Base-by-base conservation (phyloP, 2,113 vertebrate genomes). In the Calonectris borealis region DNA sequence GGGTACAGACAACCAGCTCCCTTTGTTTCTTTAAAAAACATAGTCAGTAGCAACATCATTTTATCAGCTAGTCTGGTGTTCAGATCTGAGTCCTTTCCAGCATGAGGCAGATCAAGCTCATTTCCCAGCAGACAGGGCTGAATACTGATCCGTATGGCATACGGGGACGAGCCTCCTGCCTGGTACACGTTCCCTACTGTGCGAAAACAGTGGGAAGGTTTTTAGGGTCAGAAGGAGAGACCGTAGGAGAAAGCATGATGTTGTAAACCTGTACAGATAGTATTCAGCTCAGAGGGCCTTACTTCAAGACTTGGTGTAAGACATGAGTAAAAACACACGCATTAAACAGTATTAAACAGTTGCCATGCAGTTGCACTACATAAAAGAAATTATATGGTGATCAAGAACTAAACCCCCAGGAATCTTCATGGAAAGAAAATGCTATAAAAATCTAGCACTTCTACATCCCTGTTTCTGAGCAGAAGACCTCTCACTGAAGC, bases 11-110 rank as follows among this genome's bases (percentile, higher is more conserved):
- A 2, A 93, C 75, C 83, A 92, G 24, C 29, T 95, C 79, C 57
- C 29, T 94, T 95, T 83, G 82, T 90, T 94, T 93, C 78, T 92
- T 87, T 76, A 90, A 93, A 80, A 94, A 82, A 52, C 52, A 46
- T 14, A 88, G 71, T 68, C 58, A 60, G 83, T 55, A 86, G 65
- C 48, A 96, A 76, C 58, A 57, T 32, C 36, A 58, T 91, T 89
- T 92, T 83, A 81, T 87, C 94, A 94, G 57, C 55, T 84, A 90
- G 70, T 82, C 78, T 92, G 88, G 44, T 90, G 82, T 85, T 95
- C 66, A 80, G 70, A 64, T 76, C 70, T 20, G 48, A 91, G 36
- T 80, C 54, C 65, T 77, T 92, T 92, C 83, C 85, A 92, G 83
- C 68, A 54, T 31, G 57, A 83, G 44, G 49, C 1, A 0, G 66